Base-by-base conservation (phyloP, 2,113 vertebrate genomes). In the Nettapus auritus region DNA sequence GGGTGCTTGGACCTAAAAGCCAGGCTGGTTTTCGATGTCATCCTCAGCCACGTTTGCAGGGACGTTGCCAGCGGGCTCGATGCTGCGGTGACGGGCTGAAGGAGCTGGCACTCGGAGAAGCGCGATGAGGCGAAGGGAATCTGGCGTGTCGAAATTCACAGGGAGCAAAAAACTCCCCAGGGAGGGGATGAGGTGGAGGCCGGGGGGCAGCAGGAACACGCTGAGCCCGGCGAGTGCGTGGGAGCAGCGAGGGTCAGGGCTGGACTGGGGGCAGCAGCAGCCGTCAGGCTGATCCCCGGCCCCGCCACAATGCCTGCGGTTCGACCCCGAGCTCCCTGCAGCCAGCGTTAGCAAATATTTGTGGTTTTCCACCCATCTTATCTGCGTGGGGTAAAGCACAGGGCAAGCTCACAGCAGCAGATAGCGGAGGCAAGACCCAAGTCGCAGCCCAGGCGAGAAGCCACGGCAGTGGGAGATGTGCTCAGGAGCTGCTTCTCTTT, bases 61-160 rank as follows among this genome's bases (percentile, higher is more conserved):
- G 62, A 63, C 10, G 5, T 38, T 36, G 11, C 60, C 36, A 38
- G 34, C 36, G 26, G 60, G 60, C 34, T 63, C 16, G 11, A 5
- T 19, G 60, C 60, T 14, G 28, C 5, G 11, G 42, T 31, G 77
- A 70, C 1, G 70, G 90, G 77, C 83, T 52, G 56, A 55, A 55
- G 40, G n/a, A 40, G 13, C 48, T 25, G 1, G 12, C 2, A 69
- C 64, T 22, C 1, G 1, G 38, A 48, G 64, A 33, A 34, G 25
- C 3, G 14, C 33, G 4, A 19, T 33, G 2, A 52, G 46, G 26
- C 25, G 40, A 34, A 69, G 42, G 34, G 34, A 21, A 33, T 10
- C 0, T 2, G 2, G 2, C 3, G 40, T 5, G 16, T 26, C 22
- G 4, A 14, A 8, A 28, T 14, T 13, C 46, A 0, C 1, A 1